Base-by-base conservation (phyloP, 2,888 invertebrate species). In the Polylopha cassiicola region DNA sequence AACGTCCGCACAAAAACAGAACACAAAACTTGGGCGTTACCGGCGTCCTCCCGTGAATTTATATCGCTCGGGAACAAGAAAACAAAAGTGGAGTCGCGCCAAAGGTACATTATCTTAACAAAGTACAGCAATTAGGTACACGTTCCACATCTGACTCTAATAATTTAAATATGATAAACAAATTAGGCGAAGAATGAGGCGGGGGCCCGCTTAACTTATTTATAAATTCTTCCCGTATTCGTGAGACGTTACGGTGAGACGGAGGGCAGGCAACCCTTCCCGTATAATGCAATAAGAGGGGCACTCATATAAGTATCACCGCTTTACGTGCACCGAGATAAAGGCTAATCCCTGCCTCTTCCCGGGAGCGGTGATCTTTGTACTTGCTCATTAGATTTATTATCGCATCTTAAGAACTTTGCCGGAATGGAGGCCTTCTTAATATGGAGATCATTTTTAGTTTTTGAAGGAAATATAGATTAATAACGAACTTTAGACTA, bases 91-190 rank as follows among this genome's bases (percentile, higher is more conserved):
- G 78, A 82, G 73, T 68, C 73, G 76, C 73, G 80, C 82, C 84
- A 77, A 76, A 84, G 85, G 85, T 85, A 85, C 84, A 85, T 85
- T 85, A 84, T 84, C 84, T 84, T 81, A 82, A 84, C 82, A 85
- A 85, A 85, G 85, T 84, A 84, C 78, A 73, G 84, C 85, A 85
- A 84, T 85, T 85, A 84, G 76, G 82, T 84, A 84, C 85, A 85
- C 84, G 84, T 85, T 85, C 82, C 78, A 84, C 84, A 84, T 84
- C 82, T 84, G 78, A 84, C 84, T 85, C 74, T 78, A 81, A 84
- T 84, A 84, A 84, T 84, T 85, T 85, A 84, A 85, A 85, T 85
- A 84, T 85, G 84, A 85, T 85, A 85, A 85, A 85, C 84, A 82
- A 80, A 80, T 78, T 77, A 72, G 66, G 64, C 71, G 73, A 74